These are phyloP conservation scores for Colaptes auratus DNA, from an alignment of 2,113 vertebrate species.

Conservation along the genomic window DNA sequence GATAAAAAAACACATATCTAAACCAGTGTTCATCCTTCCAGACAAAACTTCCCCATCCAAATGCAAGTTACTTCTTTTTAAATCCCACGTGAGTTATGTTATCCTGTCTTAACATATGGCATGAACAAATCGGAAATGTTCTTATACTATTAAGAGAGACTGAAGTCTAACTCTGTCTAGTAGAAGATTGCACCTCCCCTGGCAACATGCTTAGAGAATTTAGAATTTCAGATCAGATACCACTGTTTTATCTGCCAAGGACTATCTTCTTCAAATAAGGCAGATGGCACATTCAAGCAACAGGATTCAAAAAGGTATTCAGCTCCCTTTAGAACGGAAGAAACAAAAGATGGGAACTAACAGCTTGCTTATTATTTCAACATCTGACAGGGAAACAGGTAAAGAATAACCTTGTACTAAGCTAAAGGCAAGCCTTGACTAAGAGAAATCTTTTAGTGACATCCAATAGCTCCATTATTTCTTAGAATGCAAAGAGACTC, in stretches of 20 bases:
- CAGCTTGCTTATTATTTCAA: background rate
- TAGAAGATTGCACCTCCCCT: constrained; percentile 17
- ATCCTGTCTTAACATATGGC: constrained; percentile 2
- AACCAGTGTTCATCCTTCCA: background rate
- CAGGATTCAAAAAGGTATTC: constrained; percentile 17
- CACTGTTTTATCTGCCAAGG: constrained; percentile 20
- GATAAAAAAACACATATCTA: background rate
- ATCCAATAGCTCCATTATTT: background rate
- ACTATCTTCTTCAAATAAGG: constrained; percentile 17
- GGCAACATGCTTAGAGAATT: constrained; percentile 38
- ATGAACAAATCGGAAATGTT: constrained; percentile 31
- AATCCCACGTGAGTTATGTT: background rate
- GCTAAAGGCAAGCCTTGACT: background rate
- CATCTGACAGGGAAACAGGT: background rate
- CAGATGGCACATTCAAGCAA: constrained; percentile 35
- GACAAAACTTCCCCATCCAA: background rate
- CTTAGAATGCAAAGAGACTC: background rate
- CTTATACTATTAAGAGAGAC: constrained; percentile 17
- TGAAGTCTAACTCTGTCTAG: constrained; percentile 40
- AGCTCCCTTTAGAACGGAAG: background rate
- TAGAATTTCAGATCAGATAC: constrained; percentile 48
- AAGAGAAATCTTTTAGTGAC: background rate
- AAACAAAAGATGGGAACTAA: background rate
- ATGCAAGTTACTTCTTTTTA: background rate
- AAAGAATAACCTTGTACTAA: background rate